Evolutionary conservation across 2,797 vertebrate species (phyloP).

Genomic region (Sus cebifrons): DNA sequence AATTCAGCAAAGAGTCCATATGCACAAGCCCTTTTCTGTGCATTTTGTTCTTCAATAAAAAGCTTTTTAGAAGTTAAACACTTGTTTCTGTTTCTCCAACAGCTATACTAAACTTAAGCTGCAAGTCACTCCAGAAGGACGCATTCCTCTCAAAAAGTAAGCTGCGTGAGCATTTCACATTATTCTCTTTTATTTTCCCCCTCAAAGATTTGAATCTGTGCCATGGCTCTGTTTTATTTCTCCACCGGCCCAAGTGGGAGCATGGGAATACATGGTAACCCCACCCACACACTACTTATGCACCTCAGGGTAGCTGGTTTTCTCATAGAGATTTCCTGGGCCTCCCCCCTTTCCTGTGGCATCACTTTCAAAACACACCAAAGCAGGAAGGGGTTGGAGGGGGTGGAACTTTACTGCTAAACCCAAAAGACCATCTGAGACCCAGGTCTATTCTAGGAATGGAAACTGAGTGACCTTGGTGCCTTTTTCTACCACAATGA

Average conservation of each 20-base stretch:
- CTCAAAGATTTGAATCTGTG: constrained; percentile 11
- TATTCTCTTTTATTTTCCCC: not conserved
- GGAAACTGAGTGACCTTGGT: not conserved
- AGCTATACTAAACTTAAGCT: constrained; percentile 96
- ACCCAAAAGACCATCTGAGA: not conserved
- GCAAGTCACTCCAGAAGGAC: constrained; percentile 96
- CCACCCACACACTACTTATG: not conserved
- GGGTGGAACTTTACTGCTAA: not conserved
- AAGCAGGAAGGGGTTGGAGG: not conserved
- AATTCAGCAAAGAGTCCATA: not conserved
- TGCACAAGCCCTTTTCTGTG: not conserved
- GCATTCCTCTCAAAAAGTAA: constrained; percentile 99
- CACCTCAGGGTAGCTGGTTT: not conserved
- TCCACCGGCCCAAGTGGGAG: not conserved
- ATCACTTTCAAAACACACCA: constrained; percentile 32
- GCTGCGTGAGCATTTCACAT: constrained; percentile 79
- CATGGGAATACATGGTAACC: not conserved
- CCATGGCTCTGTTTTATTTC: not conserved
- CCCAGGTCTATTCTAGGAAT: not conserved
- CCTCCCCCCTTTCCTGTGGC: not conserved
- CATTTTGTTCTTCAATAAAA: constrained; percentile 9
- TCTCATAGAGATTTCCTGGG: not conserved
- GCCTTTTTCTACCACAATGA: not conserved
- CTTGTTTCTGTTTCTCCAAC: constrained; percentile 81
- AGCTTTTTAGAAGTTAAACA: constrained; percentile 4